Evolutionary conservation across 1,140 invertebrate species (phyloP).

Genomic region (Apis cerana): DNA sequence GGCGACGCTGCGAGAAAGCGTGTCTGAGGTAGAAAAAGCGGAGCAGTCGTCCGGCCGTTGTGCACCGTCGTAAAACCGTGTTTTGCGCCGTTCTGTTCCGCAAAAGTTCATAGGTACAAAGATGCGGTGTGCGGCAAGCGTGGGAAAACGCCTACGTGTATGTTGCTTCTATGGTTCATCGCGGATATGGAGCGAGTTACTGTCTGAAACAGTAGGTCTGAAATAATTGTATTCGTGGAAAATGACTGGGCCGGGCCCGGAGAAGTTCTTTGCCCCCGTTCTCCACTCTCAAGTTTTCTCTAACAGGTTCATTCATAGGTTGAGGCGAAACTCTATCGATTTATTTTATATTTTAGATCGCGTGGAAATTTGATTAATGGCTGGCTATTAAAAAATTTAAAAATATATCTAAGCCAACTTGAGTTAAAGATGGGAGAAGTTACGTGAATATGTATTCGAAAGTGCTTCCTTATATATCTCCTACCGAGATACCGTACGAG

Average conservation of each 20-base stretch:
- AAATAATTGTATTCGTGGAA: conserved; percentile 9
- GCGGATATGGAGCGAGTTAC: not conserved
- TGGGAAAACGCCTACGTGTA: conserved; percentile 30
- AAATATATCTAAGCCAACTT: not conserved
- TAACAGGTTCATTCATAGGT: not conserved
- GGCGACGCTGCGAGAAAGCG: conserved; percentile 37
- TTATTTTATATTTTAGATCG: not conserved
- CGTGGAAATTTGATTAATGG: not conserved
- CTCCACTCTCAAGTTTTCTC: not conserved
- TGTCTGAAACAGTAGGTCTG: not conserved
- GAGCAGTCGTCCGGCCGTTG: conserved; percentile 39
- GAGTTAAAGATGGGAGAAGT: not conserved
- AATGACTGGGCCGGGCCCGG: not conserved
- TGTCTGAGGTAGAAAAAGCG: conserved; percentile 43
- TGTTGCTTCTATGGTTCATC: conserved; percentile 12
- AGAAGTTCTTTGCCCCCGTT: not conserved
- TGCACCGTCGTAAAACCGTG: conserved; percentile 9
- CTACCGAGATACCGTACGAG: not conserved
- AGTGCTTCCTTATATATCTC: not conserved
- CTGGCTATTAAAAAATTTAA: not conserved
- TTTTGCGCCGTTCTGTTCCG: conserved; percentile 27
- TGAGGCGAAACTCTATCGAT: not conserved
- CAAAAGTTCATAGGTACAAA: conserved; percentile 48
- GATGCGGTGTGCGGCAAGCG: conserved; percentile 32
- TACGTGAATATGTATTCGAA: not conserved